These are phyloP conservation scores for Tragopan temminckii DNA, from an alignment of 2,797 vertebrate genomes.

Conservation along the genomic window DNA sequence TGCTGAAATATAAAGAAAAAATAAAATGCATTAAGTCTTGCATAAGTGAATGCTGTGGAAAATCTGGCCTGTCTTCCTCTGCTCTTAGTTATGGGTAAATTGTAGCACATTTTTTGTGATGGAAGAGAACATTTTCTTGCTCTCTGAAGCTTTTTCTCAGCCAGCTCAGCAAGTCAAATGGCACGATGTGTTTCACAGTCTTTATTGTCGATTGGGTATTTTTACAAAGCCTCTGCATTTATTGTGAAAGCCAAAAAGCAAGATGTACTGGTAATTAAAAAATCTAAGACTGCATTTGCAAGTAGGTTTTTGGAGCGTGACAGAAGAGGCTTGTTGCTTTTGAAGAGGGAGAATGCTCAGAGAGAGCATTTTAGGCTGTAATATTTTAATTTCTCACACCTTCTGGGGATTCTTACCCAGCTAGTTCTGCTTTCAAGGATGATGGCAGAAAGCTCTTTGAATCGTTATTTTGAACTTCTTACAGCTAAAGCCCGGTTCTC, in stretches of 20 bases:
- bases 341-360: neutral
- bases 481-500: neutral
- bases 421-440: neutral
- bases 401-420: constrained; percentile 10
- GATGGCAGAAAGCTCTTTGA: neutral
- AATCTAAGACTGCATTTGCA: neutral
- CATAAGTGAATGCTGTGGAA: neutral
- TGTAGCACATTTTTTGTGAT: neutral
- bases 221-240: constrained; percentile 22
- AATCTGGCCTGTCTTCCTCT: neutral
- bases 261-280: constrained; percentile 3
- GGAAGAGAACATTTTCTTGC: constrained; percentile 19
- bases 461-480: neutral
- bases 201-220: neutral
- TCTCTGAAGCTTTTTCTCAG: constrained; percentile 26
- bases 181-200: neutral
- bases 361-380: neutral
- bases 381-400: constrained; percentile 24
- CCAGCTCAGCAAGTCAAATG: neutral
- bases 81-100: neutral
- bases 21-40: neutral
- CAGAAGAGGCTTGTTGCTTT: neutral
- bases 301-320: neutral
- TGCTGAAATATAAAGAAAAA: neutral
- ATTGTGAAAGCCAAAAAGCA: neutral